Evolutionary conservation across 2,113 vertebrate genomes (phyloP).

Genomic region (Entomyzon cyanotis): DNA sequence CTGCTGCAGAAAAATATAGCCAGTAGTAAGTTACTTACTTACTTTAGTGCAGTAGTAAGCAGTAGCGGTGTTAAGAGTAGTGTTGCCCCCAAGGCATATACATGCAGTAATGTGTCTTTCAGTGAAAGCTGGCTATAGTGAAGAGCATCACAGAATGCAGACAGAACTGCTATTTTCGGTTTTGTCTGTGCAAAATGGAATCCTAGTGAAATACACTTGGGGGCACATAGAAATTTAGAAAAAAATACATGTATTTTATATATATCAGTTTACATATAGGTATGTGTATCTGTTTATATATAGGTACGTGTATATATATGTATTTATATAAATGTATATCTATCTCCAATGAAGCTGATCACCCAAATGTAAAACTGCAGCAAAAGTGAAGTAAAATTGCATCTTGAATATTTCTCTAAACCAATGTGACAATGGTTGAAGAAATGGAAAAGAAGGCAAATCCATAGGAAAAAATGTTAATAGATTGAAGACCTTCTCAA

Average conservation of each 20-base stretch:
- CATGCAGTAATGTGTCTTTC: background rate
- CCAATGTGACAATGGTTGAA: background rate
- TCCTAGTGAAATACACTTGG: background rate
- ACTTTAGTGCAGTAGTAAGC: background rate
- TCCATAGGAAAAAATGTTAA: background rate
- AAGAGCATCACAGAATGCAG: conserved; percentile 7
- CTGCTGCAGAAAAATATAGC: background rate
- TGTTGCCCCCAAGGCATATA: background rate
- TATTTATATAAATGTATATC: too few relatives aligned
- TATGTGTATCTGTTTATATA: too few relatives aligned
- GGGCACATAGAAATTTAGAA: background rate
- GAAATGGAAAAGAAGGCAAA: background rate
- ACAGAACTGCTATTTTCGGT: background rate
- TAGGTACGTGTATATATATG: too few relatives aligned
- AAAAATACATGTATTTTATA: background rate
- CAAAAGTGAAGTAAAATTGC: background rate
- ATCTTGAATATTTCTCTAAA: background rate
- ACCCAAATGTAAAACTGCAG: background rate
- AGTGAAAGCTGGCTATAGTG: background rate
- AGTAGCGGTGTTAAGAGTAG: background rate
- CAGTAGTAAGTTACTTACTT: background rate
- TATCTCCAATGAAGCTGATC: background rate
- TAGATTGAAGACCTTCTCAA: background rate
- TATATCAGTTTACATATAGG: too few relatives aligned
- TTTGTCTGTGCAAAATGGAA: conserved; percentile 27